A percentile compares a stretch with the other conserved stretches of the same genome.
phyloP scores from a whole-genome alignment of 2,888 invertebrate genomes.

The Gerosis bhagava region DNA sequence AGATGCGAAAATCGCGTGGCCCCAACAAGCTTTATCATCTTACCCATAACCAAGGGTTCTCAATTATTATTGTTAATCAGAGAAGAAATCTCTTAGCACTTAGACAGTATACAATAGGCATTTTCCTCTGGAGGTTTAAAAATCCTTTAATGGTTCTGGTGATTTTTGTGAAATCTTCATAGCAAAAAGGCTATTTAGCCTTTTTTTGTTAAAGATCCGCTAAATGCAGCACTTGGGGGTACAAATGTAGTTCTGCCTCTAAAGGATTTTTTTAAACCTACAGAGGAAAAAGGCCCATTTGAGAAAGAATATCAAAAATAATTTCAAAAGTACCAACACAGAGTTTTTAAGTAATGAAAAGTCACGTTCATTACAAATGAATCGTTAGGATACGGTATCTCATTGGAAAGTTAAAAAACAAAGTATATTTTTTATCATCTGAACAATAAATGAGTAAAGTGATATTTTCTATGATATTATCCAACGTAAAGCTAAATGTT shows the following conservation, averaged over 20 bases:
- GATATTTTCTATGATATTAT: constrained; percentile 74
- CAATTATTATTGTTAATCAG: constrained; percentile 32
- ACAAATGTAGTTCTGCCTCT: no score
- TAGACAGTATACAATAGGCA: constrained; percentile 28
- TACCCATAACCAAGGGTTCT: constrained; percentile 54
- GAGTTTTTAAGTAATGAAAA: constrained; percentile 27
- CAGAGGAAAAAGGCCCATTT: no score
- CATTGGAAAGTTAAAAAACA: constrained; percentile 32
- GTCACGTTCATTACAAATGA: constrained; percentile 50
- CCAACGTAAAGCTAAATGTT: constrained; percentile 50
- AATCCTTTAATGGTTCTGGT: no score
- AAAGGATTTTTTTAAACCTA: no score
- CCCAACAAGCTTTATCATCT: constrained; percentile 81
- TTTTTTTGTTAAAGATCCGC: no score
- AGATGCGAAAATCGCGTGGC: constrained; percentile 99
- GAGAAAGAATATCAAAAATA: constrained; percentile 20
- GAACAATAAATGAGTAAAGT: constrained; percentile 61
- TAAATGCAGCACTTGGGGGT: no score
- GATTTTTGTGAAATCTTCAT: no score
- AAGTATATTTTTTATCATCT: constrained; percentile 60
- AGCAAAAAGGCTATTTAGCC: no score
- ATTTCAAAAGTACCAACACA: constrained; percentile 15
- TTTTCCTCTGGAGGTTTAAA: no score
- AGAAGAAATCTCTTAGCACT: constrained; percentile 32
- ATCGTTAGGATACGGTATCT: constrained; percentile 27